Conservation (phyloP, 2,797 vertebrate species). For the Cryptoblepharus egeriae region DNA sequence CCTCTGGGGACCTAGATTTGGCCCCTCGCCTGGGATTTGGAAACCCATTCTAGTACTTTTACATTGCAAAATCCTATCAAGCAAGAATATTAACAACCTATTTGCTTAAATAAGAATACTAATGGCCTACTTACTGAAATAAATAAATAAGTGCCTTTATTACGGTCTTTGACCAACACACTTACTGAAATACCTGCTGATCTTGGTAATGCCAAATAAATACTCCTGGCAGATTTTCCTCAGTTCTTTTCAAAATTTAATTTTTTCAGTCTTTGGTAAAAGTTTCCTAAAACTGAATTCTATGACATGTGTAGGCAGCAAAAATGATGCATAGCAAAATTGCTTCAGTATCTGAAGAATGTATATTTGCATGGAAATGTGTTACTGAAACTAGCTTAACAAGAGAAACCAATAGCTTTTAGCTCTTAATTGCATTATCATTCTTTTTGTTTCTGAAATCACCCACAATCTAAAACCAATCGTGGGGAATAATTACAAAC, state of each 20-base stretch:
- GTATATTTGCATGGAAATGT: not conserved
- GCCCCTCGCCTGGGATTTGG: no score
- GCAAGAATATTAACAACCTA: no score
- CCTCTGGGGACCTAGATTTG: no score
- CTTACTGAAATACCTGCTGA: not conserved
- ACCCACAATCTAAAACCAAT: slow-evolving; percentile 5
- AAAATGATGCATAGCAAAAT: not conserved
- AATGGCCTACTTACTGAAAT: not conserved
- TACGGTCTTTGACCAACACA: no score
- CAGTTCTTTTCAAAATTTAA: not conserved
- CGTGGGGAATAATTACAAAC: slow-evolving; percentile 8
- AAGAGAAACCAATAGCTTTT: not conserved
- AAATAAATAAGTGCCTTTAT: no score
- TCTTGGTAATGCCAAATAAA: not conserved
- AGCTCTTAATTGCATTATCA: not conserved
- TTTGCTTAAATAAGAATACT: no score
- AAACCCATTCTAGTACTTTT: not conserved
- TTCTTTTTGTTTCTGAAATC: slow-evolving; percentile 14
- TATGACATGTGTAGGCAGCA: not conserved
- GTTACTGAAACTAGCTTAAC: slow-evolving; percentile 1
- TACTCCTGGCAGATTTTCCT: not conserved
- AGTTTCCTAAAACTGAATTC: not conserved
- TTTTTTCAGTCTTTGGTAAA: not conserved
- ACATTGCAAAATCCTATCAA: not conserved
- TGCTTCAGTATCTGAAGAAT: not conserved